Evolutionary conservation across 2,113 vertebrate genomes (phyloP).

Genomic region (Hypanus sabinus): DNA sequence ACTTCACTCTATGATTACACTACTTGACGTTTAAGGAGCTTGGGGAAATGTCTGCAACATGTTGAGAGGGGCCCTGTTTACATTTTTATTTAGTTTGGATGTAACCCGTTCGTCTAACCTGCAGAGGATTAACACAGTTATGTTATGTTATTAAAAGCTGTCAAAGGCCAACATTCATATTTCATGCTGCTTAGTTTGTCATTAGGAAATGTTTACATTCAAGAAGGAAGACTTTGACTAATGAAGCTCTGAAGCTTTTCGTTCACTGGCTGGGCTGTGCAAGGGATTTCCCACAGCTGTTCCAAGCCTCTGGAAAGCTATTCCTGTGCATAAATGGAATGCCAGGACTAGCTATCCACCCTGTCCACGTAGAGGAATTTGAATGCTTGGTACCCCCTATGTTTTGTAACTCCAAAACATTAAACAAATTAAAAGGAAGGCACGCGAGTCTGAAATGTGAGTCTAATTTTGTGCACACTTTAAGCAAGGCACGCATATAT

Average conservation of each 20-base stretch:
- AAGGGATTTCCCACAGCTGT: slow-evolving; percentile 10
- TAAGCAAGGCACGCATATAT: too few relatives aligned
- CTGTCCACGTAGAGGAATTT: neutral
- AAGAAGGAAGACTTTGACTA: neutral
- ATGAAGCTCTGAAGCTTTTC: neutral
- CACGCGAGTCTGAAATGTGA: too few relatives aligned
- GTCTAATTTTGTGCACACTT: too few relatives aligned
- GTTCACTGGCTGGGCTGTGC: neutral
- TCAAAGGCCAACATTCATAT: slow-evolving; percentile 7
- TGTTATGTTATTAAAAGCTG: neutral
- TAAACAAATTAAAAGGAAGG: too few relatives aligned
- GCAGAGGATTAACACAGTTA: neutral
- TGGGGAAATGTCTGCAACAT: slow-evolving; percentile 18
- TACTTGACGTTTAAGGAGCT: neutral
- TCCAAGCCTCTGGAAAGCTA: neutral
- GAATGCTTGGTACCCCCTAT: neutral
- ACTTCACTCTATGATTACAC: slow-evolving; percentile 3
- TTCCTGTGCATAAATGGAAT: neutral
- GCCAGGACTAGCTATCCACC: neutral
- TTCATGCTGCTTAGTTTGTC: slow-evolving; percentile 23
- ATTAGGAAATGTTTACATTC: slow-evolving; percentile 18
- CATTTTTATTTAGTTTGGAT: neutral
- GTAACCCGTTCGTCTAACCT: neutral
- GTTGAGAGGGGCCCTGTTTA: neutral
- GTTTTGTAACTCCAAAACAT: too few relatives aligned